These are phyloP conservation scores for Hyalella azteca DNA, from an alignment of 2,888 invertebrate genomes.

Conservation along the genomic window DNA sequence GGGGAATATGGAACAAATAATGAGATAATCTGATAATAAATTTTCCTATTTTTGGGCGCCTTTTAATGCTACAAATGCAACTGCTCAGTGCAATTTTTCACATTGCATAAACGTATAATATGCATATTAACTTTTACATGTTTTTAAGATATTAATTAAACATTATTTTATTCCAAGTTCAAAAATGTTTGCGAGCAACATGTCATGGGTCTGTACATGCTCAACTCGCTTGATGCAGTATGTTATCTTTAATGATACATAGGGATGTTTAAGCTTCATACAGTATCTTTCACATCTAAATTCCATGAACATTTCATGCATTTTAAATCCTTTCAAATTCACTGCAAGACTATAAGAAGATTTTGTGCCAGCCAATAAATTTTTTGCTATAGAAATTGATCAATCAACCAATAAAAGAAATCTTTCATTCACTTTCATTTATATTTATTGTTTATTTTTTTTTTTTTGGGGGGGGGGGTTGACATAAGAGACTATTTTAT, in stretches of 20 bases:
- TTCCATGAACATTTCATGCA: no score
- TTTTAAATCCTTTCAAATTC: no score
- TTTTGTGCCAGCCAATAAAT: no score
- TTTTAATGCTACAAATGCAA: not conserved
- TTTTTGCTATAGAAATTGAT: not conserved
- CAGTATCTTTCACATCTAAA: no score
- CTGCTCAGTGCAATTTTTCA: not conserved
- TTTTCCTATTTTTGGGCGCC: not conserved
- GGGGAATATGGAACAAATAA: not conserved
- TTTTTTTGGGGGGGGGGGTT: not conserved
- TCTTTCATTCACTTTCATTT: not conserved
- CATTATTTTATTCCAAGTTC: no score
- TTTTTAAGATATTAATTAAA: not conserved
- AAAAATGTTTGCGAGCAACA: no score
- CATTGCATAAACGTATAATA: not conserved
- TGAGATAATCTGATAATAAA: not conserved
- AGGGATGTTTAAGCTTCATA: no score
- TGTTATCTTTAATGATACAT: no score
- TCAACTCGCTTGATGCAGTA: no score
- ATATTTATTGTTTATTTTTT: not conserved
- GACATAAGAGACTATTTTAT: no score
- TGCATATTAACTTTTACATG: not conserved
- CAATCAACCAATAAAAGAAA: not conserved
- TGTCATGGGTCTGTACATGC: no score
- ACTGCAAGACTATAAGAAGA: no score